Base-by-base conservation (phyloP, 2,888 invertebrate genomes). In the Phyllotreta cruciferae region DNA sequence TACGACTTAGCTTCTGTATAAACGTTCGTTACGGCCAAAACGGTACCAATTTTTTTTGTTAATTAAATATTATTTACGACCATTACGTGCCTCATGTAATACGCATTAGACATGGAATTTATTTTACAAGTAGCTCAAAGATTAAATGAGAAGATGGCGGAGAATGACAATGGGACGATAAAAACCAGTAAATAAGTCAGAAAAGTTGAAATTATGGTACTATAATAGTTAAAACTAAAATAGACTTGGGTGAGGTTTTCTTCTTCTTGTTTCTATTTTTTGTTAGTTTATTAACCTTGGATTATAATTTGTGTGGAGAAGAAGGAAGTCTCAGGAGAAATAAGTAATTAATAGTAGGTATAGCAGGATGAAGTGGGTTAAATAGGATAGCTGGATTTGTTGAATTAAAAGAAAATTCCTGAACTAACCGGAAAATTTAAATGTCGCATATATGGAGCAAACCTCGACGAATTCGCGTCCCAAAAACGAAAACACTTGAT, bases 1-100 rank as follows among this genome's bases (percentile, higher is more conserved):
- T 55, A 49, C 38, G 61, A 61, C 47, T 39, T 52, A 36, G 49
- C 56, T 61, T 52, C 60, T 60, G 60, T 60, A 60, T 52, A 52
- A 60, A 60, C 14, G 60, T 60, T 53, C 60, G 60, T 60, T 58
- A 58, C 52, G 52, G 52, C 52, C 52, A 44, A 60, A 60, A 60
- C 42, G 36, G 52, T 52, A 44, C 52, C 60, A 42, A 44, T 35
- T 37, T 60, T 54, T 60, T 53, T 52, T 60, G 60, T 60, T 60
- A 60, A 60, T 60, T 60, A 52, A 60, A 60, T 60, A 52, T 60
- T 52, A 52, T 60, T 60, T 60, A 60, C 14, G 60, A 44, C 52
- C 44, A 6, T 60, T 60, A 60, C 60, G 60, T 60, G 60, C 52
- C 37, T 60, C 52, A 52, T 60, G 52, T 37, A 44, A 52, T 44